phyloP scores from a whole-genome alignment of 2,113 vertebrate genomes.

The Corydoras sp. region DNA sequence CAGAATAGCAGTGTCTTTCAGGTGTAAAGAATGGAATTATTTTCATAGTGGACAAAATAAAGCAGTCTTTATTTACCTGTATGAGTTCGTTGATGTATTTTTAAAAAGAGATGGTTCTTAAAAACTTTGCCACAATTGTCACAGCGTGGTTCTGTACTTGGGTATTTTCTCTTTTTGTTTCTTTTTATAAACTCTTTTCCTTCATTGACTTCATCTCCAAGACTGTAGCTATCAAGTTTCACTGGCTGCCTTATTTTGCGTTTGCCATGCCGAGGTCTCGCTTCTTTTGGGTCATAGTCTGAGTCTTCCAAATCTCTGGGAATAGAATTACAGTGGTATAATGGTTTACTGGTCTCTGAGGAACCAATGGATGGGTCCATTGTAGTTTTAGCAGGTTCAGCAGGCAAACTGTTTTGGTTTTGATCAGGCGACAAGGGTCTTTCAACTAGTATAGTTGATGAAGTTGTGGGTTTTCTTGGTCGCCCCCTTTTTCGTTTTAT shows the following conservation, averaged over 20 bases:
- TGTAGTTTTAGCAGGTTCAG: neutral
- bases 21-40: too few relatives aligned
- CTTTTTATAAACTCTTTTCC: slow-evolving; percentile 61
- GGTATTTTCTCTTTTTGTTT: slow-evolving; percentile 73
- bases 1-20: too few relatives aligned
- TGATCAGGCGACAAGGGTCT: too few relatives aligned
- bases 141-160: slow-evolving; percentile 74
- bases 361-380: slow-evolving; percentile 13
- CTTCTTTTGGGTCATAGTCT: slow-evolving; percentile 61
- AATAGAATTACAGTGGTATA: slow-evolving; percentile 42
- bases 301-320: slow-evolving; percentile 50
- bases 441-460: neutral
- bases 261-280: slow-evolving; percentile 73
- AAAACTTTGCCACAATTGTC: slow-evolving; percentile 89
- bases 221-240: slow-evolving; percentile 80
- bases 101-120: slow-evolving; percentile 87
- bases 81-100: slow-evolving; percentile 85
- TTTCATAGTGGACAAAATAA: too few relatives aligned
- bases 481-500: slow-evolving; percentile 80
- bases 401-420: too few relatives aligned
- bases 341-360: slow-evolving; percentile 39
- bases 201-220: slow-evolving; percentile 67
- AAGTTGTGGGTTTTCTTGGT: slow-evolving; percentile 66
- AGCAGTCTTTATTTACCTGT: slow-evolving; percentile 69
- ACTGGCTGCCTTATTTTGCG: slow-evolving; percentile 77